Evolutionary conservation across 2,797 vertebrate species (phyloP).

Genomic region (Tympanoctomys barrerae): DNA sequence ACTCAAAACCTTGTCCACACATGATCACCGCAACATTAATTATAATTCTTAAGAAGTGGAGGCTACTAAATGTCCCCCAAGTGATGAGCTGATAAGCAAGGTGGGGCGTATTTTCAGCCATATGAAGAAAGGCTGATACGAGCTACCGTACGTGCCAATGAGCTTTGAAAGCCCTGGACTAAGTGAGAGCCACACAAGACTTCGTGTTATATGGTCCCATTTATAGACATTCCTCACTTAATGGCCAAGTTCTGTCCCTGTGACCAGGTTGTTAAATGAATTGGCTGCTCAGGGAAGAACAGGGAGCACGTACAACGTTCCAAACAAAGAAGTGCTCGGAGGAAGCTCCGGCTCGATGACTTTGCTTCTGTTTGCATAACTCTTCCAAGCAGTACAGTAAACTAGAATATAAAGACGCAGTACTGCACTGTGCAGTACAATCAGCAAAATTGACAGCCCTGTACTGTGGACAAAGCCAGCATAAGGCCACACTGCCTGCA

Average conservation of each 20-base stretch:
- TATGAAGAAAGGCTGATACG: background rate
- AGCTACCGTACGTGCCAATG: background rate
- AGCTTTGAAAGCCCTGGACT: background rate
- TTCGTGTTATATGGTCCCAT: background rate
- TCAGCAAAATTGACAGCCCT: background rate
- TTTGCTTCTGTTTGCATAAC: background rate
- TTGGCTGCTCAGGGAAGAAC: background rate
- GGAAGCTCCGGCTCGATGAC: background rate
- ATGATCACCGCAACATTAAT: background rate
- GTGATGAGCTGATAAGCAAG: background rate
- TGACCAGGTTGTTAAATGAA: background rate
- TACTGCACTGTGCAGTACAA: background rate
- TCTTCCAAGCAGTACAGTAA: background rate
- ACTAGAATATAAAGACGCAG: background rate
- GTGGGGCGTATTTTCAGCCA: background rate
- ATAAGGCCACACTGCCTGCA: background rate
- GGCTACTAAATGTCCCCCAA: background rate
- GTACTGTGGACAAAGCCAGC: background rate
- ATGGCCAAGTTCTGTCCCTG: background rate
- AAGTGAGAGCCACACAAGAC: background rate
- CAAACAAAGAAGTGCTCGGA: background rate
- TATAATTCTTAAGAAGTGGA: background rate
- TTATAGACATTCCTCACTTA: background rate
- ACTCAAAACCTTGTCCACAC: background rate
- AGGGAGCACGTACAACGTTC: background rate